phyloP scores from a whole-genome alignment of 2,888 invertebrate species.

The Hirudinaria manillensis region DNA sequence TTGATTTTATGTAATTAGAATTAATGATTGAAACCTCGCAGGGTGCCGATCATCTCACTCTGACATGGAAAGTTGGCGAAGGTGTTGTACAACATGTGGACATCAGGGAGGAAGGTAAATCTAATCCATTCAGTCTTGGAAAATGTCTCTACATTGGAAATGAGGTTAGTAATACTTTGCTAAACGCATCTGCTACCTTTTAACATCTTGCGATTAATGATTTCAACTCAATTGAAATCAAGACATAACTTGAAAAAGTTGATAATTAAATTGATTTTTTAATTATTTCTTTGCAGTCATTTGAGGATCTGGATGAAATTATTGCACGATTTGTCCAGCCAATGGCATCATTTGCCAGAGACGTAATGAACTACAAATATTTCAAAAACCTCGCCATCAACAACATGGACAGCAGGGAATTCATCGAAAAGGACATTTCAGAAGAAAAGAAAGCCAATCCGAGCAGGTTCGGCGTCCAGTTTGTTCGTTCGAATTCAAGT shows the following conservation, averaged over 20 bases:
- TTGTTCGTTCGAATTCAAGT: neutral
- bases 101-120: slow-evolving; percentile 88
- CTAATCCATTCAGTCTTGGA: slow-evolving; percentile 89
- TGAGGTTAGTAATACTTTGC: slow-evolving; percentile 47
- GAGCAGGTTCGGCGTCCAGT: slow-evolving; percentile 44
- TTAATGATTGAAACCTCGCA: slow-evolving; percentile 40
- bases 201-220: too few relatives aligned
- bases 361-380: slow-evolving; percentile 84
- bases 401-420: slow-evolving; percentile 72
- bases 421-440: slow-evolving; percentile 76
- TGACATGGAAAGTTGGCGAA: slow-evolving; percentile 96
- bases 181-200: neutral
- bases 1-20: neutral
- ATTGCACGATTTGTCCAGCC: slow-evolving; percentile 92
- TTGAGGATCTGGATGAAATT: slow-evolving; percentile 98
- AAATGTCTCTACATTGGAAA: slow-evolving; percentile 74
- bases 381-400: slow-evolving; percentile 68
- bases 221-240: too few relatives aligned
- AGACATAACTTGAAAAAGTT: neutral
- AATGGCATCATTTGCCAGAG: slow-evolving; percentile 87
- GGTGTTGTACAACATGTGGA: slow-evolving; percentile 93
- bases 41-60: slow-evolving; percentile 88
- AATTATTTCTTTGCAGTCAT: slow-evolving; percentile 62
- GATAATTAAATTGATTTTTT: slow-evolving; percentile 5
- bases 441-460: slow-evolving; percentile 74